Evolutionary conservation across 2,888 invertebrate genomes (phyloP).

Genomic region (Cephus pygmeus): DNA sequence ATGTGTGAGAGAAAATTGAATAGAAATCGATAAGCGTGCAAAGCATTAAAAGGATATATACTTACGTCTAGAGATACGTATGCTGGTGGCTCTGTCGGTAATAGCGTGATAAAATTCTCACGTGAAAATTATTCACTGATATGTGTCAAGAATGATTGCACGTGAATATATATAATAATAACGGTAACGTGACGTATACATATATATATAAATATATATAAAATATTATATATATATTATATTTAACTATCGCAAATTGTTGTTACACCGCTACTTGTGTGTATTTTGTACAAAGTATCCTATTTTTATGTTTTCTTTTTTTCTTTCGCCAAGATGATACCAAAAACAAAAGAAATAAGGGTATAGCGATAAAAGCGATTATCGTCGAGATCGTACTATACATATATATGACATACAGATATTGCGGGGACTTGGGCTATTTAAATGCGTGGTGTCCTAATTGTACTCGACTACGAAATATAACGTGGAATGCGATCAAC

Average conservation of each 20-base stretch:
- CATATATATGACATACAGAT: conserved; percentile 24
- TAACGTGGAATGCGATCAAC: not conserved
- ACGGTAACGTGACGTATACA: conserved; percentile 13
- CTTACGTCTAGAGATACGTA: not conserved
- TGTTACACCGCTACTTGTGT: conserved; percentile 64
- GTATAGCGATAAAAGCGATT: not conserved
- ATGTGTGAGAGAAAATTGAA: conserved; percentile 7
- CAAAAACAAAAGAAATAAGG: not conserved
- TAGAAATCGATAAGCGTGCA: not conserved
- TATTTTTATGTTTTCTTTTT: conserved; percentile 41
- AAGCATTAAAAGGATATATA: not conserved
- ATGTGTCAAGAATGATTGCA: conserved; percentile 24
- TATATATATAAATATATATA: conserved; percentile 16
- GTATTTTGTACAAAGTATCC: conserved; percentile 65
- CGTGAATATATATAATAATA: conserved; percentile 37
- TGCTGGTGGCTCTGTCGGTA: not conserved
- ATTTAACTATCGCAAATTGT: conserved; percentile 64
- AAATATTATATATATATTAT: conserved; percentile 49
- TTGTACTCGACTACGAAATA: not conserved
- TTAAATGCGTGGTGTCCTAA: not conserved
- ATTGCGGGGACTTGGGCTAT: not conserved
- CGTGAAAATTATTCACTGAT: not conserved
- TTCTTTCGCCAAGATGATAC: not conserved
- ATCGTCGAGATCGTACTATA: conserved; percentile 25
- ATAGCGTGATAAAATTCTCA: not conserved